These are phyloP conservation scores for Acrocephalus kingi DNA, from an alignment of 2,113 vertebrate species.

Conservation along the genomic window DNA sequence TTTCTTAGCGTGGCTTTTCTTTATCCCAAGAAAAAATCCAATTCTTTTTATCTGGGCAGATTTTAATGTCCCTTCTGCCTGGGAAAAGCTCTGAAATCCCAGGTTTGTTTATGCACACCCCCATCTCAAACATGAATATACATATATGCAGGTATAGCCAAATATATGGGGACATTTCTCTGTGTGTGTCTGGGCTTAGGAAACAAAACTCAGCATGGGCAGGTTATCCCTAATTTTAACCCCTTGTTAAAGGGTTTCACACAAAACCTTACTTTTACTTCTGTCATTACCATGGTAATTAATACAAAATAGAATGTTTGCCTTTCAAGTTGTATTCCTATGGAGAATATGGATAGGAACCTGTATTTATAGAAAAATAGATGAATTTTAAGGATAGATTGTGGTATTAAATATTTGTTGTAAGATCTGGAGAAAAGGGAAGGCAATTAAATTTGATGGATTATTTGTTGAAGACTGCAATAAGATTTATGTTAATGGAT, in stretches of 20 bases:
- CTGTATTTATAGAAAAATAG: neutral
- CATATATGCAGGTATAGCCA: rapidly evolving
- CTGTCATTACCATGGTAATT: neutral
- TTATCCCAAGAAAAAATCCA: neutral
- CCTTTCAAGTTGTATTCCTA: neutral
- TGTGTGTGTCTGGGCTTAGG: neutral
- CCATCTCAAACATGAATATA: neutral
- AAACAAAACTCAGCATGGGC: neutral
- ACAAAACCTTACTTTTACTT: neutral
- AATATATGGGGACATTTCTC: neutral
- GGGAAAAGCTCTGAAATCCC: neutral
- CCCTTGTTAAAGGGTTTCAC: neutral
- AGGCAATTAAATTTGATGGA: neutral
- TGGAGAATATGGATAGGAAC: neutral
- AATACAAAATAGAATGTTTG: neutral
- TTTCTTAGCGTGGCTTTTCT: neutral
- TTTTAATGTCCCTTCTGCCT: neutral
- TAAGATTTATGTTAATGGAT: conserved; percentile 20
- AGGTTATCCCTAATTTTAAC: neutral
- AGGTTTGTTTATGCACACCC: neutral
- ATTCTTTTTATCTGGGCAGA: neutral
- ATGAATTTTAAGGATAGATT: neutral
- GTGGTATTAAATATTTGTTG: neutral
- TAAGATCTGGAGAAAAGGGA: neutral
- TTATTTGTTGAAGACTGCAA: neutral